Evolutionary conservation across 2,888 invertebrate genomes (phyloP).

Genomic region (Cryptus viduatorius): DNA sequence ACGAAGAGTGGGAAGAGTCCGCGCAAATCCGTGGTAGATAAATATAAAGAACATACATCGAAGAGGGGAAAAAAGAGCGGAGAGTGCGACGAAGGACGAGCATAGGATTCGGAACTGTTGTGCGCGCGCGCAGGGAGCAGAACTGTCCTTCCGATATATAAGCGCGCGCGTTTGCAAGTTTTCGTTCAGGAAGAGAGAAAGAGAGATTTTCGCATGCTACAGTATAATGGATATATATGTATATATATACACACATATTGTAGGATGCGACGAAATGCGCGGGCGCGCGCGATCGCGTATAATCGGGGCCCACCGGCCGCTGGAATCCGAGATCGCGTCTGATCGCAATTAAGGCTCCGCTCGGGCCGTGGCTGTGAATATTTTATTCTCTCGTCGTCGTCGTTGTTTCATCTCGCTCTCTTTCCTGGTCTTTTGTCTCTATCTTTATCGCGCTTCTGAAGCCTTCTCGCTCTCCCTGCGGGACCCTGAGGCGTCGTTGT

Average conservation of each 20-base stretch:
- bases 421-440: slow-evolving; percentile 33
- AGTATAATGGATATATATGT: slow-evolving; percentile 13
- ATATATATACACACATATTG: slow-evolving; percentile 20
- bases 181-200: slow-evolving; percentile 1
- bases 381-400: slow-evolving; percentile 78
- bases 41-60: slow-evolving; percentile 38
- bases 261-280: slow-evolving; percentile 30
- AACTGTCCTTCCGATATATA: slow-evolving; percentile 35
- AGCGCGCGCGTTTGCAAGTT: slow-evolving; percentile 24
- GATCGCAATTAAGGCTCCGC: slow-evolving; percentile 84
- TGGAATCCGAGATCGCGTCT: slow-evolving; percentile 85
- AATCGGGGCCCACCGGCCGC: slow-evolving; percentile 82
- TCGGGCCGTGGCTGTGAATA: slow-evolving; percentile 83
- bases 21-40: slow-evolving; percentile 43
- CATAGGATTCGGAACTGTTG: slow-evolving; percentile 22
- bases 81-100: slow-evolving; percentile 38
- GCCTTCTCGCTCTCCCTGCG: slow-evolving; percentile 45
- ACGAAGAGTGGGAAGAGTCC: slow-evolving; percentile 34
- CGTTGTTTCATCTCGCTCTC: slow-evolving; percentile 33
- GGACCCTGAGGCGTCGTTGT: slow-evolving; percentile 52
- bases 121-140: slow-evolving; percentile 41
- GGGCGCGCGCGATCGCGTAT: slow-evolving; percentile 68
- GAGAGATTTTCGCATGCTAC: slow-evolving; percentile 37
- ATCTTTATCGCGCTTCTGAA: slow-evolving; percentile 64
- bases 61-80: slow-evolving; percentile 16